Evolutionary conservation across 2,888 invertebrate species (phyloP).

Genomic region (Nomada goodeniana): DNA sequence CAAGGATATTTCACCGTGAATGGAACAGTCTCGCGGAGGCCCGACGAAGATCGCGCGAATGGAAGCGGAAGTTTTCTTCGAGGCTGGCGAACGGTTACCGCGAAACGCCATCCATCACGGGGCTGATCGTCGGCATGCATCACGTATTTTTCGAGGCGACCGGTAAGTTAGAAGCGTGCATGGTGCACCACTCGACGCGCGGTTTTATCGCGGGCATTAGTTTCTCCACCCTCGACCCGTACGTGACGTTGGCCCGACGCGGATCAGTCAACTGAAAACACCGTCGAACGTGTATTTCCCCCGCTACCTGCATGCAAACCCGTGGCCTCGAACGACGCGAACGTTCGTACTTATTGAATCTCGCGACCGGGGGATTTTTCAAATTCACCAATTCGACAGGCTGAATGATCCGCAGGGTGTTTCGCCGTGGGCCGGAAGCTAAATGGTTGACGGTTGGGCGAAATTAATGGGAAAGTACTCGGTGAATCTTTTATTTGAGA

Average conservation of each 20-base stretch:
- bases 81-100: constrained; percentile 41
- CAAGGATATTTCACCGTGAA: background rate
- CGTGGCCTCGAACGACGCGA: background rate
- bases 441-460: too few species aligned
- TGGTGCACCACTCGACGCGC: constrained; percentile 57
- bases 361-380: too few species aligned
- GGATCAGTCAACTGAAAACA: constrained; percentile 24
- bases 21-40: constrained; percentile 17
- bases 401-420: too few species aligned
- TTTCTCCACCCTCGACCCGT: constrained; percentile 22
- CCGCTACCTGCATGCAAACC: background rate
- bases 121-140: constrained; percentile 65
- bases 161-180: constrained; percentile 43
- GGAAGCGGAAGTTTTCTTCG: constrained; percentile 46
- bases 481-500: too few species aligned
- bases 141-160: constrained; percentile 65
- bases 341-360: too few species aligned
- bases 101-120: constrained; percentile 65
- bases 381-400: too few species aligned
- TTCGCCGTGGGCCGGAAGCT: too few species aligned
- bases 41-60: background rate
- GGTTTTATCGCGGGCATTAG: constrained; percentile 60
- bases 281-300: too few species aligned
- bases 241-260: constrained; percentile 20
- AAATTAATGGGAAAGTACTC: too few species aligned